Conservation (phyloP, 2,888 invertebrate genomes). For the Coelogynopora nodosa region DNA sequence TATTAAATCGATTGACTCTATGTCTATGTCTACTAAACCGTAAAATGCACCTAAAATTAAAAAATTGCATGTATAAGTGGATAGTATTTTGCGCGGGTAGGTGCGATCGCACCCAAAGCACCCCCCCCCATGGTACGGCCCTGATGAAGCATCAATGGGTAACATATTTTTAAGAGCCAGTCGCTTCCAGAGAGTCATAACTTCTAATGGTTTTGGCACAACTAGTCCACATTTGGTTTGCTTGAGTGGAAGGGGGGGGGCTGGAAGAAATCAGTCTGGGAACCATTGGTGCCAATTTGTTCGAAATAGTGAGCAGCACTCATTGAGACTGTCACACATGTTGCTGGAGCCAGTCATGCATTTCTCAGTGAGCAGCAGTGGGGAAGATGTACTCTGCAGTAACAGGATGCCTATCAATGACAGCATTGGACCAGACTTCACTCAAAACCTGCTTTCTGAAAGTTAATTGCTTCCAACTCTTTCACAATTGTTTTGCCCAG, state of each 20-base stretch:
- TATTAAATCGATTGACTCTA: too few species aligned
- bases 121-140: too few species aligned
- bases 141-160: slow-evolving; percentile 6
- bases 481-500: slow-evolving; percentile 52
- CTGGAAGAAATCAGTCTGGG: slow-evolving; percentile 19
- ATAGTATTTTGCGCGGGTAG: too few species aligned
- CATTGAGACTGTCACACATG: background rate
- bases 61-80: too few species aligned
- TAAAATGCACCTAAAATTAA: too few species aligned
- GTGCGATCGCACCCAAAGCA: too few species aligned
- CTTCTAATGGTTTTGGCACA: slow-evolving; percentile 8
- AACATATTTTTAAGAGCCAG: background rate
- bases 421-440: slow-evolving; percentile 53
- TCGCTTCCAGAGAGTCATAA: slow-evolving; percentile 10
- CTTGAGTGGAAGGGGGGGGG: slow-evolving; percentile 21
- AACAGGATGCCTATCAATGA: slow-evolving; percentile 51
- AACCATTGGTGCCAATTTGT: slow-evolving; percentile 2
- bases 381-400: slow-evolving; percentile 40
- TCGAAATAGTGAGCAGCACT: slow-evolving; percentile 13
- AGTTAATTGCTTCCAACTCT: slow-evolving; percentile 69
- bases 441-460: slow-evolving; percentile 54
- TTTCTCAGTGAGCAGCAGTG: slow-evolving; percentile 9
- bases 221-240: slow-evolving; percentile 20
- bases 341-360: background rate
- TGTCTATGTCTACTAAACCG: too few species aligned